phyloP scores from a whole-genome alignment of 2,113 vertebrate species.

The Pelusios castaneus region DNA sequence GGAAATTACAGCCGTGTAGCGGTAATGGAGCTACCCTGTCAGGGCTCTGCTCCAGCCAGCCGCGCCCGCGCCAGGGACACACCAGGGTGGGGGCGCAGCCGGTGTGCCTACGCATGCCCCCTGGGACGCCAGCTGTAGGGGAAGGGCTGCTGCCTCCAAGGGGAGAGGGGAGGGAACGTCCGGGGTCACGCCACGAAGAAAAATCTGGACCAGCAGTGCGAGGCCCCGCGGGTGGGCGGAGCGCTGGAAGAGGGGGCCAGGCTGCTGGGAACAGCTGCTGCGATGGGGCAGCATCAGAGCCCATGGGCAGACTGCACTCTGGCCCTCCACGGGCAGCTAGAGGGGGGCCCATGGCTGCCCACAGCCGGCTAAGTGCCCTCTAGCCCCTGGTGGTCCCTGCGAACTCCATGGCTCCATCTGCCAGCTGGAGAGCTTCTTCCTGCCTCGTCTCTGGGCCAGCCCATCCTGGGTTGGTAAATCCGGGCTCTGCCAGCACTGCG shows the following conservation, averaged over 20 bases:
- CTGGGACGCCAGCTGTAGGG: neutral
- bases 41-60: neutral
- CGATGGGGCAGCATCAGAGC: too few species aligned
- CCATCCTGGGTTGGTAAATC: too few species aligned
- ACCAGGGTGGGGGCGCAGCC: neutral
- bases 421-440: neutral
- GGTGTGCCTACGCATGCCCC: too few species aligned
- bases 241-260: neutral
- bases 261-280: neutral
- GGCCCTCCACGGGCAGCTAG: too few species aligned
- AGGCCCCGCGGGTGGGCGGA: neutral
- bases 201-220: neutral
- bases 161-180: neutral
- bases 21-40: neutral
- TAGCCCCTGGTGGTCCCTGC: too few species aligned
- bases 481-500: too few species aligned
- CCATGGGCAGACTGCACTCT: too few species aligned
- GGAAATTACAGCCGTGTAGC: neutral
- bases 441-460: too few species aligned
- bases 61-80: neutral
- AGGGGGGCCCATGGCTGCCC: too few species aligned
- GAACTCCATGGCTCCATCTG: neutral
- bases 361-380: neutral
- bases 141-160: fast-evolving
- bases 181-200: neutral